Base-by-base conservation (phyloP, 2,888 invertebrate genomes). In the Mesoligia furuncula region DNA sequence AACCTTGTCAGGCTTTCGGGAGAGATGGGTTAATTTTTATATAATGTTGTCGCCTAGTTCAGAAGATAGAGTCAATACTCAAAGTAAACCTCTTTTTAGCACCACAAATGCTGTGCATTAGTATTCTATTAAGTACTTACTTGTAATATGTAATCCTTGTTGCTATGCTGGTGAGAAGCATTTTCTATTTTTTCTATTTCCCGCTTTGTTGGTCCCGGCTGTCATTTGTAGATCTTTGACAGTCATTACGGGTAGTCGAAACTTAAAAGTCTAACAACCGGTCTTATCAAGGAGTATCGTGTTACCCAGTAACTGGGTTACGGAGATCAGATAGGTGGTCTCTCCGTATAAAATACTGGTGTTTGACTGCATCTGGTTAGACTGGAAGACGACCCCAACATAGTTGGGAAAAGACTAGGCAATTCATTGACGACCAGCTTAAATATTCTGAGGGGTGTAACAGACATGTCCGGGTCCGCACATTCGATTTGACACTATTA, bases 1-100 rank as follows among this genome's bases (percentile, higher is more conserved):
- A 71, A 73, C 57, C 70, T 48, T 73, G 39, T 80, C 45, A 24
- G 31, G 15, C 9, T 36, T 51, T 61, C 36, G 31, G n/a, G 54
- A 66, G 45, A 69, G n/a, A 69, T 62, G 15, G 31, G 13, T 64
- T 71, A n/a, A 45, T 24, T 71, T n/a, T 70, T 11, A 15, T 20
- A 59, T 51, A 3, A 20, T 66, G 24, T 39, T 59, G 36, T 20
- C 13, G 42, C 36, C 36, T 36, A 2, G 36, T 36, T 36, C 36
- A 36, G 36, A 36, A 36, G 36, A 36, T 36, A 2, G 36, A 36
- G 36, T 36, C 36, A 36, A 36, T 36, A 36, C 36, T 2, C 36
- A 36, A 36, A 36, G 2, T 36, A 36, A 36, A 36, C 36, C 36
- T 36, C 36, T 36, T 36, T 36, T 36, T 36, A 36, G n/a, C n/a